Conservation (phyloP, 1,140 invertebrate genomes). For the Cotesia typhae region DNA sequence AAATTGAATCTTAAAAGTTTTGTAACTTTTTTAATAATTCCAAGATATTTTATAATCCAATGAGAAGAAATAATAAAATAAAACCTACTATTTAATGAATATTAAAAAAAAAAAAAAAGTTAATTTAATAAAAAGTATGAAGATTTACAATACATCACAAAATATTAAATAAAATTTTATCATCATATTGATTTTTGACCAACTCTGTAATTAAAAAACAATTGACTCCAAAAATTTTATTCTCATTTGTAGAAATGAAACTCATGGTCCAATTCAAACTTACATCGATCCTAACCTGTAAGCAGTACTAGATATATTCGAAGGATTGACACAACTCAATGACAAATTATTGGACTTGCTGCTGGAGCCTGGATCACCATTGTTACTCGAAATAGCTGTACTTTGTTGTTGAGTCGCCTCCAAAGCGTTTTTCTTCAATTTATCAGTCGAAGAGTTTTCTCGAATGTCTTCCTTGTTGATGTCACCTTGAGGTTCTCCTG, state of each 20-base stretch:
- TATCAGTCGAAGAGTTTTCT: neutral
- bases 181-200: neutral
- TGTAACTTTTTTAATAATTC: neutral
- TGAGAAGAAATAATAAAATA: neutral
- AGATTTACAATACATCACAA: too few species aligned
- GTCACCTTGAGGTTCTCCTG: neutral
- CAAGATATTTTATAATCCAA: conserved; percentile 1
- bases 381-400: too few species aligned
- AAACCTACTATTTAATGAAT: neutral
- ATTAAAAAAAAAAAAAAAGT: neutral
- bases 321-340: conserved; percentile 55
- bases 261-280: conserved; percentile 53
- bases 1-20: neutral
- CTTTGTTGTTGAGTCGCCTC: neutral
- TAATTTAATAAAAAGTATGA: neutral
- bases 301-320: conserved; percentile 43
- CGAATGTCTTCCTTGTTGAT: neutral
- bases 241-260: conserved; percentile 5
- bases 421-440: neutral
- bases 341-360: conserved; percentile 50
- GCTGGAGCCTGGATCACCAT: conserved; percentile 11
- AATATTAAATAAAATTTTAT: neutral
- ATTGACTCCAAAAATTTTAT: neutral
- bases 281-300: conserved; percentile 63
- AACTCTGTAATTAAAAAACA: neutral